A percentile compares a stretch with the other conserved stretches of the same genome.
These are phyloP conservation scores for Thrips palmi DNA, from an alignment of 1,140 invertebrate species.

Conservation along the genomic window DNA sequence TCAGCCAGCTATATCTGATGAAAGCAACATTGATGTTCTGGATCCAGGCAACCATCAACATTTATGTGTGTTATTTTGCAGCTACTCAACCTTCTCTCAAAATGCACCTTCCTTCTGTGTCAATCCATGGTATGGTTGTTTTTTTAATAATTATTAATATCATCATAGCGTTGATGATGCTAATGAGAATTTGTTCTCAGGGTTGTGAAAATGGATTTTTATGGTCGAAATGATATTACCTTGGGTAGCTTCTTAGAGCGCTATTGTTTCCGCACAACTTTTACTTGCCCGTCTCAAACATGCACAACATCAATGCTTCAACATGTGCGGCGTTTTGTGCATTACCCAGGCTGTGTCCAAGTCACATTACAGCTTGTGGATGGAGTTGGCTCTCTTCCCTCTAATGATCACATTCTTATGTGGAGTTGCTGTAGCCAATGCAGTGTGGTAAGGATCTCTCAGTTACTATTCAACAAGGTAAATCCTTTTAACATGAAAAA, in stretches of 20 bases:
- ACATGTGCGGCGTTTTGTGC: slow-evolving; percentile 69
- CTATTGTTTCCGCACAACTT: slow-evolving; percentile 73
- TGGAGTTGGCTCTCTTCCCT: slow-evolving; percentile 12
- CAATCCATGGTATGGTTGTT: slow-evolving; percentile 51
- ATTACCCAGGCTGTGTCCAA: slow-evolving; percentile 54
- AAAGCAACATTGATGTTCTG: slow-evolving; percentile 47
- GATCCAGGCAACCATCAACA: slow-evolving; percentile 76
- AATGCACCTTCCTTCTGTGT: slow-evolving; percentile 77
- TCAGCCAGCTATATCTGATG: slow-evolving; percentile 3
- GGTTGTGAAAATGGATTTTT: slow-evolving; percentile 87
- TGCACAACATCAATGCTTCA: slow-evolving; percentile 75
- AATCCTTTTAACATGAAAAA: slow-evolving; percentile 1
- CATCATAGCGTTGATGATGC: neutral
- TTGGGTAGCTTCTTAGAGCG: slow-evolving; percentile 83
- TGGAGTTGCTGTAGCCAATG: slow-evolving; percentile 75
- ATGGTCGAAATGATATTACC: slow-evolving; percentile 85
- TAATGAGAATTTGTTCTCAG: slow-evolving; percentile 24
- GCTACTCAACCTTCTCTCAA: slow-evolving; percentile 60
- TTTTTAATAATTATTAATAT: slow-evolving; percentile 6
- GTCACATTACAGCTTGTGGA: slow-evolving; percentile 38
- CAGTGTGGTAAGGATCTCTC: slow-evolving; percentile 31
- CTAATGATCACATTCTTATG: slow-evolving; percentile 49
- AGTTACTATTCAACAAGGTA: slow-evolving; percentile 1
- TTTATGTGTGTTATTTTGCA: slow-evolving; percentile 79
- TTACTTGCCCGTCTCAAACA: slow-evolving; percentile 59